phyloP scores from a whole-genome alignment of 2,797 vertebrate species.

The Podarcis siculus region DNA sequence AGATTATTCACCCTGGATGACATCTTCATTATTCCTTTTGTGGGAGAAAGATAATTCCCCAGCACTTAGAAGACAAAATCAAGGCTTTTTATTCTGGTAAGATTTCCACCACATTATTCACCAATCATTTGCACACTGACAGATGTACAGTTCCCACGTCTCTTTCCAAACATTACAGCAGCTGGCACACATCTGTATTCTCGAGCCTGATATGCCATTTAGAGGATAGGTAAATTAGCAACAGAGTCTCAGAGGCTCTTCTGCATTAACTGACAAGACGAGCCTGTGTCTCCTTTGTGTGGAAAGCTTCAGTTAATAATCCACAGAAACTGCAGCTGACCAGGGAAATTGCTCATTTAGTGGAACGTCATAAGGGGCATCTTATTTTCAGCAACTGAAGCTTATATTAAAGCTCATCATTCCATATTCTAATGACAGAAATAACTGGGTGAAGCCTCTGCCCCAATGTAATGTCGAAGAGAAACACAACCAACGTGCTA shows the following conservation, averaged over 20 bases:
- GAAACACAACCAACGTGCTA: constrained; percentile 66
- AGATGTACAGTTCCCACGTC: not conserved
- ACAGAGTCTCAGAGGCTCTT: accelerated
- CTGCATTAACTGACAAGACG: constrained; percentile 22
- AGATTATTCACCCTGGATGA: constrained; percentile 5
- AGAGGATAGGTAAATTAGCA: not conserved
- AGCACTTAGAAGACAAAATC: not conserved
- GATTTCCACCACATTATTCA: constrained; percentile 31
- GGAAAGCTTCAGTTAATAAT: constrained; percentile 24
- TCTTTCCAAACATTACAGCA: not conserved
- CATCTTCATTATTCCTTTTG: constrained; percentile 15
- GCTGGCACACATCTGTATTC: constrained; percentile 1
- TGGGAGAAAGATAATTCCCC: constrained; percentile 6
- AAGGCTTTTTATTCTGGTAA: not conserved
- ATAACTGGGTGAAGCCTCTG: constrained; percentile 45
- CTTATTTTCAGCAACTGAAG: constrained; percentile 3
- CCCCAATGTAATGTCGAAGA: constrained; percentile 45
- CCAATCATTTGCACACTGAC: not conserved
- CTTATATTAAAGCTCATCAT: constrained; percentile 59
- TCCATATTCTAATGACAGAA: constrained; percentile 57
- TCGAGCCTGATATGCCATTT: not conserved
- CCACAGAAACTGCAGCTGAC: constrained; percentile 28
- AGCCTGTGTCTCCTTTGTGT: constrained; percentile 2
- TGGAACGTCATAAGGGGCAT: constrained; percentile 41
- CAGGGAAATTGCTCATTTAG: constrained; percentile 44